phyloP scores from a whole-genome alignment of 1,140 invertebrate genomes.

The Pissodes strobi region DNA sequence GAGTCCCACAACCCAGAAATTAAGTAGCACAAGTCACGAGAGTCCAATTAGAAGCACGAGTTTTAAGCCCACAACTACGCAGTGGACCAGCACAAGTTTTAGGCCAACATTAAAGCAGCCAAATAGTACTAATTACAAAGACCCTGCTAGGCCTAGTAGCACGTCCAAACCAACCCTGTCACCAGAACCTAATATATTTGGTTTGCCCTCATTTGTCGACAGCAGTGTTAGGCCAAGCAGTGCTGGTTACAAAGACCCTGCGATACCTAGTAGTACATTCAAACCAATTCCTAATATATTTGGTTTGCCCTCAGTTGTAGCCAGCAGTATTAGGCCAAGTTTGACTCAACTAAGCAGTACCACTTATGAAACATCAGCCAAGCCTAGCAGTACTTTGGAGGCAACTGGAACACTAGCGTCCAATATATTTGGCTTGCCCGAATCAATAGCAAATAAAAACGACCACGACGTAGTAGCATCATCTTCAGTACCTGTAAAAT shows the following conservation, averaged over 20 bases:
- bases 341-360: not conserved
- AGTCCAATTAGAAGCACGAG: not conserved
- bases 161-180: not conserved
- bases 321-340: not conserved
- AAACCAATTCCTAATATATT: slow-evolving; percentile 2
- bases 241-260: not conserved
- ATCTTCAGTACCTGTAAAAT: not conserved
- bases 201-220: not conserved
- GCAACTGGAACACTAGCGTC: not conserved
- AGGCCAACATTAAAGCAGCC: not conserved
- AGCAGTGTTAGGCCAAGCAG: not conserved
- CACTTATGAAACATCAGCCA: not conserved
- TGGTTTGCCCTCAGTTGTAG: not conserved
- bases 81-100: not conserved
- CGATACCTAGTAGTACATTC: not conserved
- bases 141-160: not conserved
- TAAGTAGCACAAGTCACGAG: not conserved
- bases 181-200: slow-evolving; percentile 11
- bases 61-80: not conserved
- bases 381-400: not conserved
- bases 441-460: too few relatives aligned
- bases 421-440: slow-evolving; percentile 1
- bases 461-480: not conserved
- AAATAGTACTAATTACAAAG: not conserved
- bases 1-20: not conserved